These are phyloP conservation scores for Tetragnatha versicolor DNA, from an alignment of 1,140 invertebrate species.

Conservation along the genomic window DNA sequence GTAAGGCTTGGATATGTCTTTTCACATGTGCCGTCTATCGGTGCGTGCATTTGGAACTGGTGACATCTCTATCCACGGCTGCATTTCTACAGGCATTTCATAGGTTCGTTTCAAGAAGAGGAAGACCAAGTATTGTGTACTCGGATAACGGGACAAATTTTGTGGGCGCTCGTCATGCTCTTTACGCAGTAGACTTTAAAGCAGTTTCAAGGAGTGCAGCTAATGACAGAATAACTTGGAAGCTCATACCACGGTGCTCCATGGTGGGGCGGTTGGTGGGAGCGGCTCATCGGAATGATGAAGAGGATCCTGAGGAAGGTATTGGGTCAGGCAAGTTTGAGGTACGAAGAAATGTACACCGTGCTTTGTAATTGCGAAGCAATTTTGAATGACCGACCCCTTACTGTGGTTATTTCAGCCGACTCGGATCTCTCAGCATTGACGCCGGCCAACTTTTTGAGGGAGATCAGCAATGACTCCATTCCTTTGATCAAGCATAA, in stretches of 20 bases:
- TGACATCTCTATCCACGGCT: constrained; percentile 60
- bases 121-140: constrained; percentile 59
- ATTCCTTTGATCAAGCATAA: neutral
- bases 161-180: constrained; percentile 53
- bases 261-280: too few relatives aligned
- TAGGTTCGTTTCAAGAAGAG: constrained; percentile 63
- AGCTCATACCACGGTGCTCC: constrained; percentile 19
- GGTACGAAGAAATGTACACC: constrained; percentile 18
- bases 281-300: neutral
- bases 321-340: constrained; percentile 3
- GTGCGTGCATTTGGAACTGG: constrained; percentile 61
- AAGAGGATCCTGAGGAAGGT: constrained; percentile 13
- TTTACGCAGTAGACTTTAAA: neutral
- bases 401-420: neutral
- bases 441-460: constrained; percentile 9
- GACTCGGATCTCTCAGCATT: neutral
- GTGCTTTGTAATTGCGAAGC: constrained; percentile 20
- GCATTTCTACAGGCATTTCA: constrained; percentile 62
- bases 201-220: neutral
- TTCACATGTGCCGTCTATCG: constrained; percentile 38
- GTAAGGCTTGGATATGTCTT: constrained; percentile 26
- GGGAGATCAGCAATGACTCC: neutral
- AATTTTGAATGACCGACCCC: constrained; percentile 14
- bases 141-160: constrained; percentile 64
- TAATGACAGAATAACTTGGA: constrained; percentile 17